Conservation (phyloP, 2,113 vertebrate species). For the Heloderma charlesbogerti region DNA sequence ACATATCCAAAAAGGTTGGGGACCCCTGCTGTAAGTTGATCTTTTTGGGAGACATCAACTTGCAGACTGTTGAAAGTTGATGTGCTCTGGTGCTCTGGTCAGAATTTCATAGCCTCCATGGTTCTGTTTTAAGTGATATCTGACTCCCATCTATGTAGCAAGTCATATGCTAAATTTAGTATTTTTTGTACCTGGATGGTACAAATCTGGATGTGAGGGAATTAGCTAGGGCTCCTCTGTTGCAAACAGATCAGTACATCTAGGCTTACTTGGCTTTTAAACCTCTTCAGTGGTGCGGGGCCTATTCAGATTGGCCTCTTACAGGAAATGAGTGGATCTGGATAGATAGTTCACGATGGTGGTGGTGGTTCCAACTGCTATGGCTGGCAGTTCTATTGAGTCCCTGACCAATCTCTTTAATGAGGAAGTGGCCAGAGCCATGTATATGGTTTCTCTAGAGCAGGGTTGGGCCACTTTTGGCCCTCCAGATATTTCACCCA, state of each 20-base stretch:
- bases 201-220: neutral
- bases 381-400: neutral
- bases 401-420: neutral
- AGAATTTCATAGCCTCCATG: neutral
- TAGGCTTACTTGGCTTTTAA: neutral
- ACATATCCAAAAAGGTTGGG: too few species aligned
- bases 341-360: neutral
- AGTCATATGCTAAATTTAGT: neutral
- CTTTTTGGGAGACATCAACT: too few species aligned
- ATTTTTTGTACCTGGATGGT: neutral
- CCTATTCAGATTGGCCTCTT: neutral
- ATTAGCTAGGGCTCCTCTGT: neutral
- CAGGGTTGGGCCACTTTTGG: too few species aligned
- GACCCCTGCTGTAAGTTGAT: too few species aligned
- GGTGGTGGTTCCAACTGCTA: neutral
- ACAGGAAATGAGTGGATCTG: neutral
- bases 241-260: too few species aligned
- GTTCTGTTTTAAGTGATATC: neutral
- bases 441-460: neutral
- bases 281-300: neutral
- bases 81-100: neutral
- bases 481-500: too few species aligned
- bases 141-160: neutral
- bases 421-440: neutral
- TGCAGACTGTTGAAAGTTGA: too few species aligned